Percentiles rank a stretch among this genome's conserved stretches.
Evolutionary conservation across 1,140 invertebrate genomes (phyloP).

Genomic region (Drosophila willistoni): DNA sequence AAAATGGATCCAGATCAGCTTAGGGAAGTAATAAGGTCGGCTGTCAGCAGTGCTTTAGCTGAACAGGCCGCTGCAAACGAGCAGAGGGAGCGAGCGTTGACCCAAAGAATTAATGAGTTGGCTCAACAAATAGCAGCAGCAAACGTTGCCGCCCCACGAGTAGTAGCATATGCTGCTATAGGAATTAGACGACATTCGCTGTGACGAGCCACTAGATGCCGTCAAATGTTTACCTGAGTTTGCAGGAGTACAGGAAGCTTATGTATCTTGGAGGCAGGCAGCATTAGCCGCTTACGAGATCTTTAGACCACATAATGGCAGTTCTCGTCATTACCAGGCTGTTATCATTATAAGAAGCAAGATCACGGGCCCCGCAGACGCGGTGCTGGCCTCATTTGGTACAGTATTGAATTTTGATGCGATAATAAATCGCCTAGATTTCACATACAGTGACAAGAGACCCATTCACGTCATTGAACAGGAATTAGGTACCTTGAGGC

Average conservation of each 20-base stretch:
- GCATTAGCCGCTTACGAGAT: slow-evolving; percentile 24
- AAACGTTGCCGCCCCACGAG: slow-evolving; percentile 1
- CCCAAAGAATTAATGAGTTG: neutral
- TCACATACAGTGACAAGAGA: no score
- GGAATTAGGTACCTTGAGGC: no score
- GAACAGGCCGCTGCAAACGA: neutral
- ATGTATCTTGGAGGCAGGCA: slow-evolving; percentile 33
- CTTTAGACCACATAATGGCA: slow-evolving; percentile 22
- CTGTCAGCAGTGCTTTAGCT: slow-evolving; percentile 1
- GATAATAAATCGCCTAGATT: no score
- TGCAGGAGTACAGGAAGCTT: slow-evolving; percentile 1
- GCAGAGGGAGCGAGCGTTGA: neutral
- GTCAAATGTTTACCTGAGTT: slow-evolving; percentile 23
- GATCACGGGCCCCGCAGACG: slow-evolving; percentile 31
- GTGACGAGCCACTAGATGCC: slow-evolving; percentile 26
- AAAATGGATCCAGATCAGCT: slow-evolving; percentile 4
- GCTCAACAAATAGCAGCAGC: neutral
- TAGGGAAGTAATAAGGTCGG: neutral
- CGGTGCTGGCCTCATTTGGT: no score
- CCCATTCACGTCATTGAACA: no score
- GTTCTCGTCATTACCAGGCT: slow-evolving; percentile 34
- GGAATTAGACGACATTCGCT: slow-evolving; percentile 17
- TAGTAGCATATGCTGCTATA: slow-evolving; percentile 7
- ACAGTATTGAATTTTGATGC: no score
- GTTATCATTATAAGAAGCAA: slow-evolving; percentile 42